Conservation (phyloP, 1,140 invertebrate genomes). For the Penaeus vannamei region DNA sequence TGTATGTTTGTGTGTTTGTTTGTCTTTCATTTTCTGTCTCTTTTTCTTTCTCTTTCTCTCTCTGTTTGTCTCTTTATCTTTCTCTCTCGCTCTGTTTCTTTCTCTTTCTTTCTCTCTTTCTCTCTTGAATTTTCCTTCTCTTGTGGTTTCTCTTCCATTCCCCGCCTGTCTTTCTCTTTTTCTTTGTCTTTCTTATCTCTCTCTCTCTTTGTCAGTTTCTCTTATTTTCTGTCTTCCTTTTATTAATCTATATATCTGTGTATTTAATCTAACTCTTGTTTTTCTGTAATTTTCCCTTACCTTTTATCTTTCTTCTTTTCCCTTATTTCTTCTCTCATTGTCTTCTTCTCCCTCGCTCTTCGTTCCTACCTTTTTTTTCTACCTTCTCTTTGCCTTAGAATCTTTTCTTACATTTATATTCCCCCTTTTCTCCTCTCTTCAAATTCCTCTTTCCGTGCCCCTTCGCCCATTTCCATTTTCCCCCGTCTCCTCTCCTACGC, state of each 20-base stretch:
- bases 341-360: not conserved
- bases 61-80: not conserved
- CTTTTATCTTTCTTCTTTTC: slow-evolving; percentile 6
- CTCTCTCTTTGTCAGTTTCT: not conserved
- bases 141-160: not conserved
- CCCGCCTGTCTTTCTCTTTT: not conserved
- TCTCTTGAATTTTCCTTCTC: not conserved
- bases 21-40: not conserved
- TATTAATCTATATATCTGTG: not conserved
- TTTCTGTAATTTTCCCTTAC: not conserved
- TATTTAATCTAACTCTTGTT: not conserved
- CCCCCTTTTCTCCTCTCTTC: not conserved
- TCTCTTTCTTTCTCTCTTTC: not conserved
- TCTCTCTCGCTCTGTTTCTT: not conserved
- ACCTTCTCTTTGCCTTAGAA: not conserved
- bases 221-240: not conserved
- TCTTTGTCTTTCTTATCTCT: not conserved
- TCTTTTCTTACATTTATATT: not conserved
- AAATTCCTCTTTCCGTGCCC: not conserved
- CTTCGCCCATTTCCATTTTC: not conserved
- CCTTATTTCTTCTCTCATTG: not conserved
- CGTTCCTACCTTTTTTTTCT: not conserved
- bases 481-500: not conserved
- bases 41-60: not conserved
- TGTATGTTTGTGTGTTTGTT: not conserved